These are phyloP conservation scores for Tenualosa thibaudeaui DNA, from an alignment of 2,797 vertebrate species.

Conservation along the genomic window DNA sequence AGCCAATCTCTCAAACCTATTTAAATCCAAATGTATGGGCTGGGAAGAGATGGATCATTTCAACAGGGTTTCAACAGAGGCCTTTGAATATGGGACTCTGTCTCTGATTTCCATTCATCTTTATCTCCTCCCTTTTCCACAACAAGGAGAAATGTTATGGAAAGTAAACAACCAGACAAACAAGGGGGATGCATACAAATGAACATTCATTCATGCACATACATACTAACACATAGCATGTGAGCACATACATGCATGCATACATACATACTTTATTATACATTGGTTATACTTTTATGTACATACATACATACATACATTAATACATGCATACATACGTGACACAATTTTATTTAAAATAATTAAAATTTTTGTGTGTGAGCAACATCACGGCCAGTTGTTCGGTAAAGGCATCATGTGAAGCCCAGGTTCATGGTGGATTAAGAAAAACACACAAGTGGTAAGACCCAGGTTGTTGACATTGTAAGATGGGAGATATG, in stretches of 20 bases:
- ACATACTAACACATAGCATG: not conserved
- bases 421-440: not conserved
- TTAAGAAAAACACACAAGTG: not conserved
- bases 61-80: not conserved
- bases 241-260: too few species aligned
- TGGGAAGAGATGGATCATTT: conserved; percentile 32
- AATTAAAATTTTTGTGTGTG: not conserved
- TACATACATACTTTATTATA: too few species aligned
- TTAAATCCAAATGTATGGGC: conserved; percentile 58
- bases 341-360: not conserved
- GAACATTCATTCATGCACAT: not conserved
- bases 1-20: conserved; percentile 59
- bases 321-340: too few species aligned
- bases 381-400: not conserved
- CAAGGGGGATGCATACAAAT: not conserved
- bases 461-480: not conserved
- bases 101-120: not conserved
- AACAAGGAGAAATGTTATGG: not conserved
- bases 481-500: not conserved
- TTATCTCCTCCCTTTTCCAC: not conserved
- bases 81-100: conserved; percentile 14
- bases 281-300: too few species aligned
- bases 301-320: too few species aligned
- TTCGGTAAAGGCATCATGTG: not conserved
- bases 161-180: conserved; percentile 1